phyloP scores from a whole-genome alignment of 2,888 invertebrate species.

The Phasia obesa region DNA sequence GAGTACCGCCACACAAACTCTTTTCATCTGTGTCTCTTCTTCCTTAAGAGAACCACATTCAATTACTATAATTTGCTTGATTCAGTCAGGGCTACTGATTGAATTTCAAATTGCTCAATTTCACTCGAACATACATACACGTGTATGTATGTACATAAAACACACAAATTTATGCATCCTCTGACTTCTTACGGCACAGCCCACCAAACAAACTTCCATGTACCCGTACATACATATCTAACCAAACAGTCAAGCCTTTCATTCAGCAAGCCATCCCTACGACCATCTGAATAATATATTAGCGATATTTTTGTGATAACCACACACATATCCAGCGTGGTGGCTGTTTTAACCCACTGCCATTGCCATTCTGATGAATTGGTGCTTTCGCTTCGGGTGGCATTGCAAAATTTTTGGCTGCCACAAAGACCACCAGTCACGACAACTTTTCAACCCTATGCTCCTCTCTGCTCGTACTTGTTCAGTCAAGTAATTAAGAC shows the following conservation, averaged over 20 bases:
- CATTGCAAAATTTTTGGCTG: conserved; percentile 56
- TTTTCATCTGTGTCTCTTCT: conserved; percentile 49
- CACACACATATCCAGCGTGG: conserved; percentile 31
- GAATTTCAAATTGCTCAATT: conserved; percentile 83
- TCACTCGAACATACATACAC: conserved; percentile 79
- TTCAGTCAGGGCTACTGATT: conserved; percentile 81
- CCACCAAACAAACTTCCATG: conserved; percentile 27
- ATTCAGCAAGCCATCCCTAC: conserved; percentile 14
- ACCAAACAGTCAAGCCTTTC: conserved; percentile 10
- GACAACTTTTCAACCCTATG: conserved; percentile 55
- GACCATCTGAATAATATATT: conserved; percentile 63
- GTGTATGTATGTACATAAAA: no score
- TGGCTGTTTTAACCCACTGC: conserved; percentile 38
- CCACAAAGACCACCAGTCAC: conserved; percentile 62
- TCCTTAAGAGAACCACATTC: conserved; percentile 75
- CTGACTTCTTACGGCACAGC: conserved; percentile 38
- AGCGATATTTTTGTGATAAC: conserved; percentile 65
- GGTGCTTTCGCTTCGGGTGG: conserved; percentile 69
- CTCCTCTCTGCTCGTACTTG: neutral
- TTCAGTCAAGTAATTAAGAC: conserved; percentile 67
- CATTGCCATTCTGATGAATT: conserved; percentile 42
- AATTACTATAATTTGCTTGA: conserved; percentile 82
- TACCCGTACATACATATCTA: conserved; percentile 7
- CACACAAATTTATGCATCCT: conserved; percentile 62
- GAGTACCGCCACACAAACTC: conserved; percentile 54